Evolutionary conservation across 2,797 vertebrate genomes (phyloP), one percentile per base, ranked within the genome.

Genomic region (Enteromius treurensis): DNA sequence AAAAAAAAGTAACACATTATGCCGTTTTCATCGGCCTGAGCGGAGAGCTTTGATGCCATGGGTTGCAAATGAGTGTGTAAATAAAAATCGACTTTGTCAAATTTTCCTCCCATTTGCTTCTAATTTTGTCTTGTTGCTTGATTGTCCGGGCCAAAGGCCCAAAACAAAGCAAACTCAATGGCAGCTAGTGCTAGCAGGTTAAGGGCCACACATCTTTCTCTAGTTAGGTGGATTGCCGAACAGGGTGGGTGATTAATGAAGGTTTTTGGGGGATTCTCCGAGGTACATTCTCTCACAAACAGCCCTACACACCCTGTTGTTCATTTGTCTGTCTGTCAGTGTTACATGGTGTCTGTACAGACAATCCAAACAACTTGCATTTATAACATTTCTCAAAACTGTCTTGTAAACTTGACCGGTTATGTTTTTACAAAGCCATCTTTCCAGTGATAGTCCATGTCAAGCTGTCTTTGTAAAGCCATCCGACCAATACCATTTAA

Each of bases 11-110:
- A 80, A 71, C 77, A 80, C 62, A 87, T 92, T 88, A 88, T 88
- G 91, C 85, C 89, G 86, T 75, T 87, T 91, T 87, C 80, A 90
- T 79, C 47, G 87, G 84, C 87, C 83, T 86, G 70, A 85, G 90
- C 58, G 26, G 32, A 40, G 55, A 15, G 60, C 77, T 91, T 65
- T 81, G 70, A 89, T 86, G 78, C 78, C 62, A 37, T 75, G 79
- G 78, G 7, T 51, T 79, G 86, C 73, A 60, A 51, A 85, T 85
- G 69, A 77, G 37, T 49, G 47, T 40, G 65, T 78, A 75, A 86
- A 81, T 67, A 89, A 84, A 87, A 47, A 37, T 42, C 10, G 14
- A 77, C 69, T 34, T 74, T 32, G 58, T 76, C 40, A 80, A 29
- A 82, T 84, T 45, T 79, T 53, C 62, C n/a, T 49, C 26, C 21